phyloP scores from a whole-genome alignment of 2,113 vertebrate genomes.

The Actenoides hombroni region DNA sequence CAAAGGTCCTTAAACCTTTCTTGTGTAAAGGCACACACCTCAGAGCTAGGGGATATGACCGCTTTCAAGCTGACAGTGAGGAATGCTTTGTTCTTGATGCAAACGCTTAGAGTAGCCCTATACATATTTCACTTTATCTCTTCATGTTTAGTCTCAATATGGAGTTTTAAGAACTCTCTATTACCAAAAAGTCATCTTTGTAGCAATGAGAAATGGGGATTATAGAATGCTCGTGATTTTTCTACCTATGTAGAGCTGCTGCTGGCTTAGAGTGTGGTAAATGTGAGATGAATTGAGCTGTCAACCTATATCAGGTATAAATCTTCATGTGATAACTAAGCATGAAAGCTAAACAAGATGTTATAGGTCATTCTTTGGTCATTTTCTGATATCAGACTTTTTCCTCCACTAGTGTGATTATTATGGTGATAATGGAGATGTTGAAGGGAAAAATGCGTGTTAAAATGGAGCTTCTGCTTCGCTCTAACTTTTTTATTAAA shows the following conservation, averaged over 20 bases:
- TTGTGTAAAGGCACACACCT: neutral
- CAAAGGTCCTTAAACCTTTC: neutral
- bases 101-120: neutral
- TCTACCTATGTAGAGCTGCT: neutral
- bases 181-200: neutral
- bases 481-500: neutral
- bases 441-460: fast-evolving
- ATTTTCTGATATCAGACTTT: neutral
- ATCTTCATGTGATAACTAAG: neutral
- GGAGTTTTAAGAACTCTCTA: neutral
- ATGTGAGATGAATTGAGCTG: neutral
- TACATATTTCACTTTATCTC: neutral
- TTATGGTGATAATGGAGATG: neutral
- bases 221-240: neutral
- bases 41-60: neutral
- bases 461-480: neutral
- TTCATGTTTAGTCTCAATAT: neutral
- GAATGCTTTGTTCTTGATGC: neutral
- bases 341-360: neutral
- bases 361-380: neutral
- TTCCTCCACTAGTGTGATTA: neutral
- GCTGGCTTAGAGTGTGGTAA: neutral
- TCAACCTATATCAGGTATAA: neutral
- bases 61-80: neutral
- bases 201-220: neutral